These are phyloP conservation scores for Cyclargus thomasi DNA, from an alignment of 1,140 invertebrate species.

Conservation along the genomic window DNA sequence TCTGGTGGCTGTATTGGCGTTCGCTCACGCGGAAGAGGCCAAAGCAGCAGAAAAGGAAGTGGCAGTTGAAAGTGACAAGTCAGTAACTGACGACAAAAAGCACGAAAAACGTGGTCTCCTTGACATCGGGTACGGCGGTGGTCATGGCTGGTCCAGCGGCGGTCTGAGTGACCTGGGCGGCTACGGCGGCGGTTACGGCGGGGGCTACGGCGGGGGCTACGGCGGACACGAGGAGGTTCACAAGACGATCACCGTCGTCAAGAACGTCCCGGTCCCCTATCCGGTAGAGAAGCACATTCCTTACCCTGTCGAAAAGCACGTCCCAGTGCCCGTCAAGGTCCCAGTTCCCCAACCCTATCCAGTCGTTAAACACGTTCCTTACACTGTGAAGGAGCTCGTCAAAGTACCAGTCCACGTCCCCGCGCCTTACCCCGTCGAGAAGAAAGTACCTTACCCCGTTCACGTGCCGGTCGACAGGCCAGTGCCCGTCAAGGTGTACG, in stretches of 20 bases:
- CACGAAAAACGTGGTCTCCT: constrained; percentile 83
- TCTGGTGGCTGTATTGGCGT: constrained; percentile 76
- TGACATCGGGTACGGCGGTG: constrained; percentile 68
- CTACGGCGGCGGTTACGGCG: constrained; percentile 38
- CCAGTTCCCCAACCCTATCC: constrained; percentile 80
- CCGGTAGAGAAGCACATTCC: constrained; percentile 79
- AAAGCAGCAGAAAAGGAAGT: constrained; percentile 75
- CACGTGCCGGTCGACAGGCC: constrained; percentile 82
- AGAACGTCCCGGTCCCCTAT: constrained; percentile 80
- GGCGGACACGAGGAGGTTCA: constrained; percentile 66
- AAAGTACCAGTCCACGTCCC: constrained; percentile 81
- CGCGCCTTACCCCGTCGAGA: constrained; percentile 82
- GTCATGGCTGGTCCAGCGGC: constrained; percentile 36
- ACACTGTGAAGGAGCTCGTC: constrained; percentile 80
- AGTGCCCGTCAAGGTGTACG: constrained; percentile 78
- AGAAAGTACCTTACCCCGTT: constrained; percentile 80
- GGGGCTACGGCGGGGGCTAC: constrained; percentile 34
- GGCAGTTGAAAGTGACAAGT: constrained; percentile 64
- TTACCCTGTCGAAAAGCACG: constrained; percentile 76
- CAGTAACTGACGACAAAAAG: constrained; percentile 78
- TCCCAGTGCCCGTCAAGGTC: constrained; percentile 71
- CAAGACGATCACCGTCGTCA: constrained; percentile 69
- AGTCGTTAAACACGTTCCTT: constrained; percentile 80
- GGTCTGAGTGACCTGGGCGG: constrained; percentile 33
- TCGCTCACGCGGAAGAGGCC: constrained; percentile 69